phyloP scores from a whole-genome alignment of 2,888 invertebrate species.

The Acronicta leporina region DNA sequence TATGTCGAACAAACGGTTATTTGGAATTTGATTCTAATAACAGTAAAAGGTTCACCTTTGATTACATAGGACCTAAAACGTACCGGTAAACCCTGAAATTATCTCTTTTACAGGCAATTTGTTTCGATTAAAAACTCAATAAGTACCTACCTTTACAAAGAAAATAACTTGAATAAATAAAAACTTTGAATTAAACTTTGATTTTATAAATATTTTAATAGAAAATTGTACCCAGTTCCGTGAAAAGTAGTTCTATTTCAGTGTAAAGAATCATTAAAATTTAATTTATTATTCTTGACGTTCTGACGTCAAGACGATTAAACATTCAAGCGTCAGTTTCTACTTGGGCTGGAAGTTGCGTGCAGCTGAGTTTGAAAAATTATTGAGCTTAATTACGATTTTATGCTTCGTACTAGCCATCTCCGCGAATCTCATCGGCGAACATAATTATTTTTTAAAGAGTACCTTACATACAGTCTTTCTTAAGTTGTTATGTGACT shows the following conservation, averaged over 20 bases:
- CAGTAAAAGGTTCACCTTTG: too few relatives aligned
- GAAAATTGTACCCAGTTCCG: not conserved
- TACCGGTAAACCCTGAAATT: too few relatives aligned
- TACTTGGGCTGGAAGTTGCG: conserved; percentile 22
- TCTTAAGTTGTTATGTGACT: not conserved
- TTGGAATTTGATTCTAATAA: too few relatives aligned
- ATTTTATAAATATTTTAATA: conserved; percentile 14
- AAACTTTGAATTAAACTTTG: not conserved
- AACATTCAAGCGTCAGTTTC: conserved; percentile 18
- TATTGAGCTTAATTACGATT: conserved; percentile 35
- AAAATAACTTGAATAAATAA: too few relatives aligned
- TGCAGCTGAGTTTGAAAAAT: conserved; percentile 43
- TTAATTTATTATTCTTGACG: conserved; percentile 6
- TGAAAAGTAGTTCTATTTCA: not conserved
- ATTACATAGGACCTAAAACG: too few relatives aligned
- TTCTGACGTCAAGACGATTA: conserved; percentile 25
- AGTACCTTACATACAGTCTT: not conserved
- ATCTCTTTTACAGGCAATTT: too few relatives aligned
- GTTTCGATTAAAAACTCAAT: too few relatives aligned
- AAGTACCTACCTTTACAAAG: too few relatives aligned
- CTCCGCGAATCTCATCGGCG: conserved; percentile 1
- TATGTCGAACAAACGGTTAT: too few relatives aligned
- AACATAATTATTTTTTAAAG: conserved; percentile 7
- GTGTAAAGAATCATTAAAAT: conserved; percentile 1
- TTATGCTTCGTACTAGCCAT: conserved; percentile 13